Conservation (phyloP, 2,888 invertebrate genomes). For the Choristoneura rosaceana region DNA sequence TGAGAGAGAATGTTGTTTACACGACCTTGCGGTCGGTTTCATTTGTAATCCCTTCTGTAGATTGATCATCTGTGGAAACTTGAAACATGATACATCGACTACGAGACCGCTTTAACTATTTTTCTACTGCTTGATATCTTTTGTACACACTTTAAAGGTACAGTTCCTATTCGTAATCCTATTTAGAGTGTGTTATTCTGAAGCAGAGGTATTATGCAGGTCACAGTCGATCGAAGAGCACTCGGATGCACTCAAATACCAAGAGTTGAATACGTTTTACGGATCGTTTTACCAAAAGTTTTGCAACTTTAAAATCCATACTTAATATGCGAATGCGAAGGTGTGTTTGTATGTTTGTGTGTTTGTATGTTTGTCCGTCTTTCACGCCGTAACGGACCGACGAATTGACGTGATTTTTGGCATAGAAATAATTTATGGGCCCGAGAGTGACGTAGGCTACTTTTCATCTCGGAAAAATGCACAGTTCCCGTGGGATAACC, state of each 20-base stretch:
- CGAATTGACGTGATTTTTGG: no score
- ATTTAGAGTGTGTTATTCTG: conserved; percentile 4
- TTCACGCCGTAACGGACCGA: no score
- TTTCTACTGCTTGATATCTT: background rate
- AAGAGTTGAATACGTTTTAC: conserved; percentile 14
- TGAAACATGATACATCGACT: background rate
- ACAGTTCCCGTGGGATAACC: no score
- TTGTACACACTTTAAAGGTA: background rate
- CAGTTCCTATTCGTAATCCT: conserved; percentile 14
- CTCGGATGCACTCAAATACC: conserved; percentile 25
- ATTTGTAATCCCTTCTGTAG: background rate
- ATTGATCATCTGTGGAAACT: background rate
- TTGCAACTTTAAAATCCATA: background rate
- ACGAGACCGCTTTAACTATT: background rate
- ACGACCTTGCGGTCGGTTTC: background rate
- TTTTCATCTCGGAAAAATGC: no score
- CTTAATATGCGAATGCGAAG: no score
- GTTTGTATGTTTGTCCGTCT: no score
- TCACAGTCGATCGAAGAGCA: background rate
- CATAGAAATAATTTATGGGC: no score
- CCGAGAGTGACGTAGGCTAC: no score
- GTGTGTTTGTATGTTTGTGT: no score
- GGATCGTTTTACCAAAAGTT: background rate
- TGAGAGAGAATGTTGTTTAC: background rate
- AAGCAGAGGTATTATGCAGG: conserved; percentile 8